Evolutionary conservation across 2,888 invertebrate species (phyloP).

Genomic region (Beris chalybata): DNA sequence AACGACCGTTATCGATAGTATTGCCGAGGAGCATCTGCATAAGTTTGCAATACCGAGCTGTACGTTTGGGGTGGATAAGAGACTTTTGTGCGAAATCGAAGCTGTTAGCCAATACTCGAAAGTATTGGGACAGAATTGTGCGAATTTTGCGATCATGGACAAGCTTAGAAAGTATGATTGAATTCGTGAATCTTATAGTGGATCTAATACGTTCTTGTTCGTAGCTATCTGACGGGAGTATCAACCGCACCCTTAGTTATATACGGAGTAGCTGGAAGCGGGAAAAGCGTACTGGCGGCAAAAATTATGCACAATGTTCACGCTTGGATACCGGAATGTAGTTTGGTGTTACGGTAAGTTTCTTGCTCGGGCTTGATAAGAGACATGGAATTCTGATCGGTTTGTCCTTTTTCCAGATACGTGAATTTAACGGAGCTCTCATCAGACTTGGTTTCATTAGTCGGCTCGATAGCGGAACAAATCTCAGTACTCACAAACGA

Average conservation of each 20-base stretch:
- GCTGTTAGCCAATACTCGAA: constrained; percentile 68
- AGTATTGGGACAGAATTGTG: constrained; percentile 67
- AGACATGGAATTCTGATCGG: not conserved
- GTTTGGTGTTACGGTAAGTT: constrained; percentile 55
- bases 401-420: constrained; percentile 45
- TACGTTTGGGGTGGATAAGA: constrained; percentile 74
- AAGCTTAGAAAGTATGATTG: constrained; percentile 47
- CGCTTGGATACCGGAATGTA: constrained; percentile 66
- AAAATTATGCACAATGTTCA: constrained; percentile 69
- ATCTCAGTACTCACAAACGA: constrained; percentile 71
- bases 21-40: constrained; percentile 68
- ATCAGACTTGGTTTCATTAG: constrained; percentile 56
- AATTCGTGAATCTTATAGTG: not conserved
- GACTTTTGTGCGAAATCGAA: constrained; percentile 69
- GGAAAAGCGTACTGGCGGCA: constrained; percentile 79
- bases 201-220: not conserved
- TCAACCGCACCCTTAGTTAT: constrained; percentile 69
- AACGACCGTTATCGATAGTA: constrained; percentile 67
- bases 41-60: constrained; percentile 62
- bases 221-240: constrained; percentile 67
- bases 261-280: constrained; percentile 79
- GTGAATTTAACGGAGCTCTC: constrained; percentile 50
- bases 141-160: constrained; percentile 53
- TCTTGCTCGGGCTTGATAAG: not conserved
- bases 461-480: constrained; percentile 76